These are phyloP conservation scores for Myiozetetes cayanensis DNA, from an alignment of 2,113 vertebrate species.

Conservation along the genomic window DNA sequence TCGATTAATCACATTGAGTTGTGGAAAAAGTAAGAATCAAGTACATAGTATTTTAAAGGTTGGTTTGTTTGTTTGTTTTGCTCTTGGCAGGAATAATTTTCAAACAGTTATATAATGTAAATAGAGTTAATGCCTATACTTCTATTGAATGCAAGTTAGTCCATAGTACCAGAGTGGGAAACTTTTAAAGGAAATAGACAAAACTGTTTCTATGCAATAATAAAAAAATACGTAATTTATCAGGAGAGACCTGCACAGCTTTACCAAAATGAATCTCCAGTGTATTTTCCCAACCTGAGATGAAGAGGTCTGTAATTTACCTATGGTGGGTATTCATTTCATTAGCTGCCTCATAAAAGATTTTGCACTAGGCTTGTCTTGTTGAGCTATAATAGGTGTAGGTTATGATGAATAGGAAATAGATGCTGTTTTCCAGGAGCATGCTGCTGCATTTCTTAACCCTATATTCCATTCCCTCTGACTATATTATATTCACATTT, in stretches of 20 bases:
- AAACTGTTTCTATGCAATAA: neutral
- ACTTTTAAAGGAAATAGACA: neutral
- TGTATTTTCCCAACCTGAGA: neutral
- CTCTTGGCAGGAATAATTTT: neutral
- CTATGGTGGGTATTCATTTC: neutral
- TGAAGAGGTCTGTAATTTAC: neutral
- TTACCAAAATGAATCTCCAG: neutral
- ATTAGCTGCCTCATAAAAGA: neutral
- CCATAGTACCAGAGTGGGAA: neutral
- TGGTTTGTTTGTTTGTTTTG: neutral
- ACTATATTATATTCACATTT: neutral
- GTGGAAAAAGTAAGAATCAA: neutral
- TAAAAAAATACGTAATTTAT: neutral
- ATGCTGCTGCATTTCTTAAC: conserved; percentile 11
- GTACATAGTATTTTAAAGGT: neutral
- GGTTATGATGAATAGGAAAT: conserved; percentile 41
- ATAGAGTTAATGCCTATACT: neutral
- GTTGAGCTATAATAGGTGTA: conserved; percentile 30
- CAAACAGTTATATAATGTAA: neutral
- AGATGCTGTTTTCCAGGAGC: conserved; percentile 39
- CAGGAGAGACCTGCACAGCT: neutral
- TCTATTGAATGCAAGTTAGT: neutral
- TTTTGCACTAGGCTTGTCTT: conserved; percentile 34
- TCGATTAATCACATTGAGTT: neutral
- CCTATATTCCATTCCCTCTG: neutral